These are phyloP conservation scores for Corythucha ciliata DNA, from an alignment of 2,888 invertebrate genomes.

Conservation along the genomic window DNA sequence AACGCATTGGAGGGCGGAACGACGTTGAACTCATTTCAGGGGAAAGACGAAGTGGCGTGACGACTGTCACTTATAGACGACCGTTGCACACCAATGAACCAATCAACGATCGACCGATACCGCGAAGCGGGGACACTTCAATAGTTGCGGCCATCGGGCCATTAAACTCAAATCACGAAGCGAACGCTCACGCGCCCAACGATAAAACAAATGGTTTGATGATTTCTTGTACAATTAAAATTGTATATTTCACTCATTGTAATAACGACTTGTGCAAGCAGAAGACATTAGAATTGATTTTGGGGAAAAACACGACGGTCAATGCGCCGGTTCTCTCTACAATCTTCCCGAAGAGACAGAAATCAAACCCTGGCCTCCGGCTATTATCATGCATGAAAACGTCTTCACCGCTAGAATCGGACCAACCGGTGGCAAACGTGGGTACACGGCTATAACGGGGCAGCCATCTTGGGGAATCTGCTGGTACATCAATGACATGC, in stretches of 20 bases:
- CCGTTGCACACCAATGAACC: slow-evolving; percentile 68
- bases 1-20: slow-evolving; percentile 66
- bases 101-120: slow-evolving; percentile 59
- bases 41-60: slow-evolving; percentile 66
- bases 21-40: slow-evolving; percentile 68
- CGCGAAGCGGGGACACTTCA: slow-evolving; percentile 57
- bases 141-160: slow-evolving; percentile 84
- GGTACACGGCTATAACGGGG: slow-evolving; percentile 69
- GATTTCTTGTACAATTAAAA: background rate
- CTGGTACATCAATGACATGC: slow-evolving; percentile 83
- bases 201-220: slow-evolving; percentile 54
- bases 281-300: slow-evolving; percentile 72
- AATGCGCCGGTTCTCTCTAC: slow-evolving; percentile 59
- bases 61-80: slow-evolving; percentile 67
- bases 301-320: slow-evolving; percentile 59
- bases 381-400: slow-evolving; percentile 51
- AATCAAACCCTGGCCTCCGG: slow-evolving; percentile 59
- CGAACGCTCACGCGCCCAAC: slow-evolving; percentile 68
- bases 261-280: too few species aligned
- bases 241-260: too few species aligned
- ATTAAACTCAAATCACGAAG: slow-evolving; percentile 66
- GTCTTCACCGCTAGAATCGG: slow-evolving; percentile 69
- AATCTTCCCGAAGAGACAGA: slow-evolving; percentile 52
- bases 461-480: slow-evolving; percentile 81
- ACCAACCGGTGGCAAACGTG: slow-evolving; percentile 70